Conservation (phyloP, 2,797 vertebrate genomes). For the Falco cherrug region DNA sequence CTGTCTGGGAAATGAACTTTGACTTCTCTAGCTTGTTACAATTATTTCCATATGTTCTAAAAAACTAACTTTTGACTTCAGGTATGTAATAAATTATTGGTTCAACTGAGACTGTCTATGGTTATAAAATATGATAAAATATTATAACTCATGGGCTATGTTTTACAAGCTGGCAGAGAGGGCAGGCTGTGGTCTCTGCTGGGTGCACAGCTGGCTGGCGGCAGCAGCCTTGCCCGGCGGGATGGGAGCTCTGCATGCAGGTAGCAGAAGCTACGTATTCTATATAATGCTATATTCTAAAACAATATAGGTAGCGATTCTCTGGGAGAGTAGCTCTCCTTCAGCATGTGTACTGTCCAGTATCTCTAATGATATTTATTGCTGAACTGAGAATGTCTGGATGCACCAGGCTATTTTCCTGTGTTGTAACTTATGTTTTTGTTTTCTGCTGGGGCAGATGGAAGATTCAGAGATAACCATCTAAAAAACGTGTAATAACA, state of each 20-base stretch:
- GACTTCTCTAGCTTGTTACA: not conserved
- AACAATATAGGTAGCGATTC: not conserved
- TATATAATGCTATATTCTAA: not conserved
- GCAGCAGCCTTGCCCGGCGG: not conserved
- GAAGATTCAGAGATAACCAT: not conserved
- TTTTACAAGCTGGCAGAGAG: not conserved
- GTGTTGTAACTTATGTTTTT: not conserved
- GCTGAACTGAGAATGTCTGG: not conserved
- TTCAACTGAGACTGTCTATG: not conserved
- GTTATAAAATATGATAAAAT: not conserved
- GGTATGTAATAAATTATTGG: slow-evolving; percentile 13
- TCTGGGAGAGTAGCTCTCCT: not conserved
- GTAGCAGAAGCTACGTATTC: not conserved
- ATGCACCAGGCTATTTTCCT: not conserved
- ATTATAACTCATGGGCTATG: not conserved
- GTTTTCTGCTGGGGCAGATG: not conserved
- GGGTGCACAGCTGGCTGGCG: not conserved
- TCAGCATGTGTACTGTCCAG: not conserved
- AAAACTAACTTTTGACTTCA: slow-evolving; percentile 10
- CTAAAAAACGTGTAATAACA: not conserved
- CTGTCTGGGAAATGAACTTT: slow-evolving; percentile 1
- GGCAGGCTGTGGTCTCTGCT: not conserved
- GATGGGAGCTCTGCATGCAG: not conserved
- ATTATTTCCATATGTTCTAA: not conserved
- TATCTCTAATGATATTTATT: not conserved